These are phyloP conservation scores for Spisula solida DNA, from an alignment of 2,888 invertebrate species.

Conservation along the genomic window DNA sequence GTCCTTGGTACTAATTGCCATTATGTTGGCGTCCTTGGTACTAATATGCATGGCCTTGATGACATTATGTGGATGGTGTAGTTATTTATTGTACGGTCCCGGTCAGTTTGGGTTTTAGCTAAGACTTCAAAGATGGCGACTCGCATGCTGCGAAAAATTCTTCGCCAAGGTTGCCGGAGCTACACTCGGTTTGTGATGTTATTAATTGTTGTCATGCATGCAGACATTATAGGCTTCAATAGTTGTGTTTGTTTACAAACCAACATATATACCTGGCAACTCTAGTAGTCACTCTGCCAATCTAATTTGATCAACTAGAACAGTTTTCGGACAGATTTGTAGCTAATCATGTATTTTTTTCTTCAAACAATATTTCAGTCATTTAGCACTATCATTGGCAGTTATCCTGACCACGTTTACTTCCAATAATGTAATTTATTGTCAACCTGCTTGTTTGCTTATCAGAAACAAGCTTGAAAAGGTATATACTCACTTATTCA, in stretches of 20 bases:
- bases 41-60: too few relatives aligned
- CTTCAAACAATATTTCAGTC: too few relatives aligned
- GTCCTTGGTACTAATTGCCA: too few relatives aligned
- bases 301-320: not conserved
- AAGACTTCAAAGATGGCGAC: slow-evolving; percentile 72
- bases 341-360: not conserved
- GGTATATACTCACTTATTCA: too few relatives aligned
- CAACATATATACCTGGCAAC: not conserved
- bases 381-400: too few relatives aligned
- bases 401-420: too few relatives aligned
- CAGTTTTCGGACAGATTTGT: not conserved
- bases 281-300: not conserved
- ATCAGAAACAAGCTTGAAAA: too few relatives aligned
- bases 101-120: not conserved
- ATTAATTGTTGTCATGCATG: not conserved
- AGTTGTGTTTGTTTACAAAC: not conserved
- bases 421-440: too few relatives aligned
- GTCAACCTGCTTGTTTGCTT: too few relatives aligned
- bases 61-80: too few relatives aligned
- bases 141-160: slow-evolving; percentile 69
- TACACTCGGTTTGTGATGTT: slow-evolving; percentile 50
- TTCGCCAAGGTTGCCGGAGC: slow-evolving; percentile 62
- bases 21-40: too few relatives aligned
- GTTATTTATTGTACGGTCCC: too few relatives aligned
- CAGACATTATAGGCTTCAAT: not conserved